Conservation (phyloP, 2,888 invertebrate species). For the Eristalis arbustorum region DNA sequence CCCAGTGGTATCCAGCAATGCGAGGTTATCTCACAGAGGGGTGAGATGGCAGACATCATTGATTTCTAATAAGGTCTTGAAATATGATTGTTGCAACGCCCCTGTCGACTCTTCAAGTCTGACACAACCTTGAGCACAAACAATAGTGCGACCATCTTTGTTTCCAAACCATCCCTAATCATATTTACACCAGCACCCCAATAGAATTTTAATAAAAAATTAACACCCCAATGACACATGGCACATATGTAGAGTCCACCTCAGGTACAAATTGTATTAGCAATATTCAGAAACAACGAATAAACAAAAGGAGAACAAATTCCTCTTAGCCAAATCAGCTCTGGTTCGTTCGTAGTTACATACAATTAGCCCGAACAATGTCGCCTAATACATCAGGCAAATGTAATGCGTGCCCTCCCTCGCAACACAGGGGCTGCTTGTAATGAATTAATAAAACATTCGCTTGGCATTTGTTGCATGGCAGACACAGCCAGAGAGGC, state of each 20-base stretch:
- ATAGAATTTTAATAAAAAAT: slow-evolving; percentile 41
- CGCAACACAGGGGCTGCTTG: neutral
- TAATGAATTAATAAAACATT: slow-evolving; percentile 9
- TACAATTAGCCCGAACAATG: neutral
- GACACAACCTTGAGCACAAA: neutral
- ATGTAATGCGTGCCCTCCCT: neutral
- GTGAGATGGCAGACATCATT: too few species aligned
- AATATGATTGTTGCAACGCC: too few species aligned
- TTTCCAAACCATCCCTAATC: neutral
- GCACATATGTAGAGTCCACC: too few species aligned
- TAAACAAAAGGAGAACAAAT: neutral
- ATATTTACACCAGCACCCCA: slow-evolving; percentile 24
- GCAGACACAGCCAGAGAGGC: neutral
- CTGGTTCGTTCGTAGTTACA: neutral
- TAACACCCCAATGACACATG: slow-evolving; percentile 19
- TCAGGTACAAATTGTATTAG: slow-evolving; percentile 11
- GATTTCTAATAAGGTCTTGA: too few species aligned
- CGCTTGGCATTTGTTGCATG: neutral
- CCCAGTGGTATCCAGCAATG: too few species aligned
- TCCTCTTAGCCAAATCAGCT: neutral
- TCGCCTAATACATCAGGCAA: slow-evolving; percentile 3
- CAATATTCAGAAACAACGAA: slow-evolving; percentile 24
- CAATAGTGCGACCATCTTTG: neutral
- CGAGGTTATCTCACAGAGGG: too few species aligned
- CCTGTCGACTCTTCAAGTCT: too few species aligned